Conservation (phyloP, 2,888 invertebrate species). For the Leptinotarsa haldemani region DNA sequence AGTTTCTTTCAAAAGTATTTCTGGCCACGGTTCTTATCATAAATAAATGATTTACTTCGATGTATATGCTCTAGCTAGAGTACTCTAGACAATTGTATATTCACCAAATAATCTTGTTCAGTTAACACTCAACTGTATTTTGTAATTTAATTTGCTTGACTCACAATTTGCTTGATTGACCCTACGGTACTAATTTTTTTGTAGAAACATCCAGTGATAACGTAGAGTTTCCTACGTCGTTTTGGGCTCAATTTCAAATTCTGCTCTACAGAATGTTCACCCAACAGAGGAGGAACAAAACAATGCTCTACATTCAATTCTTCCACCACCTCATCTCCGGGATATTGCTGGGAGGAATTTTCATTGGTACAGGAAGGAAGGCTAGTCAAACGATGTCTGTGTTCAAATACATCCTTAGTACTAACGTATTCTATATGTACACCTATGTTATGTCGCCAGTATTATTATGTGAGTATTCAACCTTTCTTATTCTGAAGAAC, state of each 20-base stretch:
- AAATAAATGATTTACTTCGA: too few species aligned
- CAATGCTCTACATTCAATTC: slow-evolving; percentile 69
- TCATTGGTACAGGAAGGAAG: slow-evolving; percentile 71
- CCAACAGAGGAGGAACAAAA: slow-evolving; percentile 69
- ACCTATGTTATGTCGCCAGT: slow-evolving; percentile 74
- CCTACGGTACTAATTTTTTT: slow-evolving; percentile 25
- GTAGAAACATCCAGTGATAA: slow-evolving; percentile 46
- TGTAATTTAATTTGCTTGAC: too few species aligned
- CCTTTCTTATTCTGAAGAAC: too few species aligned
- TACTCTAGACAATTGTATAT: too few species aligned
- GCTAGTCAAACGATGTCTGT: slow-evolving; percentile 69
- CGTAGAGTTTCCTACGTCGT: slow-evolving; percentile 68
- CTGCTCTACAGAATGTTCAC: slow-evolving; percentile 69
- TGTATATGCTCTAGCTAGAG: too few species aligned
- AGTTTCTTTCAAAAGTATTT: too few species aligned
- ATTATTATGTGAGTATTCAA: slow-evolving; percentile 69
- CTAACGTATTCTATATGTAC: slow-evolving; percentile 74
- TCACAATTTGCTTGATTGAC: not conserved
- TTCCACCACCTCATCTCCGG: slow-evolving; percentile 70
- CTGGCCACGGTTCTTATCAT: too few species aligned
- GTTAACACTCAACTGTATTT: too few species aligned
- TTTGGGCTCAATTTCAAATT: slow-evolving; percentile 69
- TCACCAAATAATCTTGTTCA: too few species aligned
- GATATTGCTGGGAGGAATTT: slow-evolving; percentile 70
- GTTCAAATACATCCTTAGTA: slow-evolving; percentile 73